A percentile compares a stretch with the other conserved stretches of the same genome.
Conservation (phyloP, 2,113 vertebrate genomes). For the Ciconia stormi region DNA sequence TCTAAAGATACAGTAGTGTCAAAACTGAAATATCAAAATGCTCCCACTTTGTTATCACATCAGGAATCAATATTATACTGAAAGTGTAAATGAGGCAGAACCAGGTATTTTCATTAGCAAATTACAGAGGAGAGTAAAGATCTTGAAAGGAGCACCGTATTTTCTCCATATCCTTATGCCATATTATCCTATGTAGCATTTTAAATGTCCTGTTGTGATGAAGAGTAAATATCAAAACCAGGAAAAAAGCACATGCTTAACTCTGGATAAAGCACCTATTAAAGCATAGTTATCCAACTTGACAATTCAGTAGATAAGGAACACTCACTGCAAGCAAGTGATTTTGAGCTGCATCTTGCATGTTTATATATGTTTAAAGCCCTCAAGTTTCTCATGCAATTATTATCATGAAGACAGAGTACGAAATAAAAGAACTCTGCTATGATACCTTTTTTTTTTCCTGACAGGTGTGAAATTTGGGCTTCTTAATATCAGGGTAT, state of each 20-base stretch:
- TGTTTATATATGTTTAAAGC: conserved; percentile 32
- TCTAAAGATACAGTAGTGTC: neutral
- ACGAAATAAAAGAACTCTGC: conserved; percentile 37
- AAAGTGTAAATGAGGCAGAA: neutral
- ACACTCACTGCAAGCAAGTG: conserved; percentile 42
- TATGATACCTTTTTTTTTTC: neutral
- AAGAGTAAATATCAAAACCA: neutral
- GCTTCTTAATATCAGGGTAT: conserved; percentile 1
- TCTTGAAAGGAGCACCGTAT: neutral
- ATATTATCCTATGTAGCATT: neutral
- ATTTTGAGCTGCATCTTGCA: conserved; percentile 49
- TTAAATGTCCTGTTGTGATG: neutral
- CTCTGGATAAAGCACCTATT: conserved; percentile 42
- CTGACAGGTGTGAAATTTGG: neutral
- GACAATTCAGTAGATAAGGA: conserved; percentile 46
- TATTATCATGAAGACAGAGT: conserved; percentile 47
- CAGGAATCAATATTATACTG: neutral
- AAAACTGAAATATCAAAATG: neutral
- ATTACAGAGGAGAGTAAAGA: neutral
- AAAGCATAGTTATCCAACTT: conserved; percentile 47
- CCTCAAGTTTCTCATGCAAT: conserved; percentile 39
- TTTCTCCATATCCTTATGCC: neutral
- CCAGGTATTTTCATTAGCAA: neutral
- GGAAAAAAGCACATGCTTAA: conserved; percentile 16
- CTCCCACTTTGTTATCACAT: neutral